A percentile compares a stretch with the other conserved stretches of the same genome.
Conservation (phyloP, 1,140 invertebrate species). For the Hylaeus volcanicus region DNA sequence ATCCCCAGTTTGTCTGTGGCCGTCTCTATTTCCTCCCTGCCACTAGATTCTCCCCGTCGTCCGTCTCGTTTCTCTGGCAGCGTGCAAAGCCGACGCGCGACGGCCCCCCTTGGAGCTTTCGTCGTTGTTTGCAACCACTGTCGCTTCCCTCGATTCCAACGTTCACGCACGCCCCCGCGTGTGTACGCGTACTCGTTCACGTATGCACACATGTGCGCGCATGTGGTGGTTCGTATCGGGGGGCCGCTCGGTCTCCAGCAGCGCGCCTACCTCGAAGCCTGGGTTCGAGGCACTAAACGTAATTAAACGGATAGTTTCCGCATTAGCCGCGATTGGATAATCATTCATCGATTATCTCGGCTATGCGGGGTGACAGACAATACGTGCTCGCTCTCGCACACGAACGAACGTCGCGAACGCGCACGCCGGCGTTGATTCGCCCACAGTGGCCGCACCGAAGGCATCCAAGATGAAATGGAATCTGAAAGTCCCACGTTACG, state of each 20-base stretch:
- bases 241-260: constrained; percentile 38
- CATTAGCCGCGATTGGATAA: constrained; percentile 80
- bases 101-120: constrained; percentile 13
- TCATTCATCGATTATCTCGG: constrained; percentile 79
- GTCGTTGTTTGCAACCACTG: constrained; percentile 4
- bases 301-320: constrained; percentile 80
- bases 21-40: constrained; percentile 28
- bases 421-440: neutral
- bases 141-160: neutral
- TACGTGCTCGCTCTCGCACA: constrained; percentile 5
- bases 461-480: no score
- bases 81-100: constrained; percentile 68
- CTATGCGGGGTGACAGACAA: constrained; percentile 61
- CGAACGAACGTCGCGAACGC: neutral
- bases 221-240: constrained; percentile 8
- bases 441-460: no score
- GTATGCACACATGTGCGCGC: constrained; percentile 30
- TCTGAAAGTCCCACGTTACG: no score
- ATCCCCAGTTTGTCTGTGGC: neutral
- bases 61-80: constrained; percentile 47
- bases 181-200: constrained; percentile 12
- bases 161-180: neutral
- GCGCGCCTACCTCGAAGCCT: constrained; percentile 68
- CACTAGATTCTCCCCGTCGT: constrained; percentile 4
- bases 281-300: constrained; percentile 75